Percentiles rank a stretch among this genome's conserved stretches.
phyloP scores from a whole-genome alignment of 2,797 vertebrate species.

The Takifugu rubripes region DNA sequence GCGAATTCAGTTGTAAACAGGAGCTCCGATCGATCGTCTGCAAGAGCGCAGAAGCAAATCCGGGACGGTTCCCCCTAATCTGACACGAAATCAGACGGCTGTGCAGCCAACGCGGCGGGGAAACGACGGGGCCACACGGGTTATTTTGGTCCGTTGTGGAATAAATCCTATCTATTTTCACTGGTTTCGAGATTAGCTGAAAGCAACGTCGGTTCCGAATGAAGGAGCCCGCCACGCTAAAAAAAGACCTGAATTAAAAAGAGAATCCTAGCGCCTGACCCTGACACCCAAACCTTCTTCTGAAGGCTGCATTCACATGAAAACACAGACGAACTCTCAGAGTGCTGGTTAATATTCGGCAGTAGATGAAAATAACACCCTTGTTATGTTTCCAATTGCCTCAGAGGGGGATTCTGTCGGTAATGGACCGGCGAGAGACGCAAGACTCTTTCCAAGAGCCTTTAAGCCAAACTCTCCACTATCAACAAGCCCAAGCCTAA shows the following conservation, averaged over 20 bases:
- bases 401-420: conserved; percentile 40
- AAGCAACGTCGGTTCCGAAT: neutral
- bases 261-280: conserved; percentile 49
- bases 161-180: neutral
- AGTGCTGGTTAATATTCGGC: conserved; percentile 44
- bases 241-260: conserved; percentile 33
- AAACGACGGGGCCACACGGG: neutral
- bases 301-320: conserved; percentile 32
- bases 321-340: conserved; percentile 33
- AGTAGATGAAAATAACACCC: conserved; percentile 48
- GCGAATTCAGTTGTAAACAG: conserved; percentile 38
- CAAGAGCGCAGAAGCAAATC: conserved; percentile 22
- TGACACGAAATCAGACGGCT: conserved; percentile 42
- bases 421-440: conserved; percentile 18
- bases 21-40: conserved; percentile 29
- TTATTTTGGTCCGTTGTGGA: neutral
- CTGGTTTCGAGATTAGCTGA: neutral
- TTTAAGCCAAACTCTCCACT: conserved; percentile 38
- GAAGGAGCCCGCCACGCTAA: conserved; percentile 14
- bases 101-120: neutral
- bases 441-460: conserved; percentile 48
- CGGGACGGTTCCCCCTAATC: conserved; percentile 44
- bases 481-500: no score
- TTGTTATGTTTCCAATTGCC: conserved; percentile 28
- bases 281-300: conserved; percentile 42